Base-by-base conservation (phyloP, 2,113 vertebrate species). In the Ictalurus furcatus region DNA sequence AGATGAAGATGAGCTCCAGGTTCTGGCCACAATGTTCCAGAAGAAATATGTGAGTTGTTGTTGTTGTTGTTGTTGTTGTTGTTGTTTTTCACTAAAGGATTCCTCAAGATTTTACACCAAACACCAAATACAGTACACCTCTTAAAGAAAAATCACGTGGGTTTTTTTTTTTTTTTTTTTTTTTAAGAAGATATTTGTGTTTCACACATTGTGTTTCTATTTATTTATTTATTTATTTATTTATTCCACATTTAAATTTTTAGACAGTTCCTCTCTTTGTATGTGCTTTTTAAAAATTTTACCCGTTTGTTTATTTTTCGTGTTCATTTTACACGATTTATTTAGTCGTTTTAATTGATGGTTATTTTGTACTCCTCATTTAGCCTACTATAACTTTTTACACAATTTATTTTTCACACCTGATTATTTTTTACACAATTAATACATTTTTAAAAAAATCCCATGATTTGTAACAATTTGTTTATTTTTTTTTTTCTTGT, bases 11-110 rank as follows among this genome's bases (percentile, higher is more conserved):
- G 13, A 44, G 37, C 73, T 76, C 25, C 40, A 76, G 73, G 30
- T 4, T 34, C 93, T 98, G 87, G 96, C 96, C 34, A 96, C 93
- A 92, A 97, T 95, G 90, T 95, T 98, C 87, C 97, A 98, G 94
- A 95, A 97, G 89, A 98, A 98, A 98, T 98, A 98, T 74, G 98
- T 98, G 93, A 94, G 48, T 9, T 52, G 44, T 52, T 52, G 8
- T 52, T 48, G 44, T 48, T 40, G 3, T 40, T 48, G 4, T 6
- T 6, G 40, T 48, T 6, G 40, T 48, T 34, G 34, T 34, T 34
- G 34, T 34, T 52, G 1, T 52, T 52, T 11, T 52, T 3, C 48
- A 52, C 48, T 48, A 48, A 2, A 28, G 11, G 8, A 1, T 30
- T 69, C n/a, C 65, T 65, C 25, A 67, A 11, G 28, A 3, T 67